These are phyloP conservation scores for Alviniconcha marisindica DNA, from an alignment of 1,140 invertebrate genomes.

Conservation along the genomic window DNA sequence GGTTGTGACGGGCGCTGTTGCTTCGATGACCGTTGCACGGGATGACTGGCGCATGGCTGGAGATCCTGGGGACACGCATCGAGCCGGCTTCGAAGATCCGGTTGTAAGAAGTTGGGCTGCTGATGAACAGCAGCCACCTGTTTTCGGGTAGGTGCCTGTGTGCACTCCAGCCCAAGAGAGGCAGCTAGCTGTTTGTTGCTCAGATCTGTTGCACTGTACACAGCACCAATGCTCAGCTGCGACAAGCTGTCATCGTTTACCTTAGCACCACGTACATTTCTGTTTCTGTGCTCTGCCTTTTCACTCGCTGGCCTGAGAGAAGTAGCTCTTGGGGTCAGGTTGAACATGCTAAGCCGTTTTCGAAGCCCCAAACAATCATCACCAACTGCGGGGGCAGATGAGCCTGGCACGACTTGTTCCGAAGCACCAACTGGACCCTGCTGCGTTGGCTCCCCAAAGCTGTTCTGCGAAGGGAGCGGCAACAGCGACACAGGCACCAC, in stretches of 20 bases:
- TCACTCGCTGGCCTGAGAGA: background rate
- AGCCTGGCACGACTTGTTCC: too few relatives aligned
- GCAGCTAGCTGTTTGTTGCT: constrained; percentile 20
- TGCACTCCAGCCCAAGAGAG: constrained; percentile 10
- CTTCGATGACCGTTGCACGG: too few relatives aligned
- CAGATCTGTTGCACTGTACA: constrained; percentile 17
- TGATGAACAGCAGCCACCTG: background rate
- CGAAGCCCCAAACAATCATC: background rate
- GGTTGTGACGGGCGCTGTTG: background rate
- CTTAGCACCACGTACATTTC: background rate
- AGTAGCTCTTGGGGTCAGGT: background rate
- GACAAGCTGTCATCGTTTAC: background rate
- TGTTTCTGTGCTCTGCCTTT: background rate
- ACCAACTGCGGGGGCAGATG: too few relatives aligned
- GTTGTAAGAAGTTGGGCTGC: background rate
- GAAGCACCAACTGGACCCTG: too few relatives aligned
- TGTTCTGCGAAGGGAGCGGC: too few relatives aligned
- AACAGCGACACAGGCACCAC: too few relatives aligned
- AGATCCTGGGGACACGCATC: background rate
- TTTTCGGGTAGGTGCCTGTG: background rate
- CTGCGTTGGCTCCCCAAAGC: too few relatives aligned
- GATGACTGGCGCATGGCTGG: too few relatives aligned
- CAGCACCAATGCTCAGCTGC: constrained; percentile 25
- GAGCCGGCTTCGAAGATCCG: background rate
- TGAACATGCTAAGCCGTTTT: constrained; percentile 11